Evolutionary conservation across 1,140 invertebrate genomes (phyloP), one percentile per base, ranked within the genome.

Genomic region (Zaprionus tsacasi): DNA sequence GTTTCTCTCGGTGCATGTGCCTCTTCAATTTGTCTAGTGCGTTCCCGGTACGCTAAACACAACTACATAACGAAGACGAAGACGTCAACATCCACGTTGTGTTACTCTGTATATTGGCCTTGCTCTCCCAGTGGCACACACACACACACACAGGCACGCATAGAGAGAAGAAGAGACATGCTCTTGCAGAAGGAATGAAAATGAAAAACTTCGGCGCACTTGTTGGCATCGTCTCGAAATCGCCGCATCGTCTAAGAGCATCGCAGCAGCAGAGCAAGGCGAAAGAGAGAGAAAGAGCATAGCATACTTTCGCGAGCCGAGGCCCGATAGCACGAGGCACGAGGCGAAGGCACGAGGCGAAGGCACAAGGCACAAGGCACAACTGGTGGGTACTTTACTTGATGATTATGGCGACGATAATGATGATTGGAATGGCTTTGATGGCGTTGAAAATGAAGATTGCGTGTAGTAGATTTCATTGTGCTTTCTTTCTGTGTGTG

Each of bases 371-470:
- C 1, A 17, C 55, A 38, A 38, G 82, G 82, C 83, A 68, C 91
- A 87, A 92, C 91, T 91, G 91, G 91, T 92, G 91, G 91, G 91
- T 91, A 88, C 87, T 92, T 92, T 91, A 78, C 81, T 89, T 92
- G 91, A 92, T 92, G 91, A 92, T 92, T 92, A 92, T 92, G 91
- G 91, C 91, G 91, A 92, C 91, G 91, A 92, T 92, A 92, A 92
- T 92, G 91, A 92, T 92, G 91, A 92, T 92, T 92, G 91, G 87
- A 91, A 92, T 92, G 91, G 91, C 78, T 92, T 92, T 92, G 91
- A 92, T 92, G 91, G 91, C 91, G 91, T 91, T 92, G 81, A 91
- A 92, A 92, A 91, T 91, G 91, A 91, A 92, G 91, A 91, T 91
- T 91, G 89, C 89, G 89, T 91, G 89, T 91, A 86, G 89, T 91